Evolutionary conservation across 53 echinoderm and acorn worm genomes (phyloP).

Genomic region (Mesocentrotus franciscanus): DNA sequence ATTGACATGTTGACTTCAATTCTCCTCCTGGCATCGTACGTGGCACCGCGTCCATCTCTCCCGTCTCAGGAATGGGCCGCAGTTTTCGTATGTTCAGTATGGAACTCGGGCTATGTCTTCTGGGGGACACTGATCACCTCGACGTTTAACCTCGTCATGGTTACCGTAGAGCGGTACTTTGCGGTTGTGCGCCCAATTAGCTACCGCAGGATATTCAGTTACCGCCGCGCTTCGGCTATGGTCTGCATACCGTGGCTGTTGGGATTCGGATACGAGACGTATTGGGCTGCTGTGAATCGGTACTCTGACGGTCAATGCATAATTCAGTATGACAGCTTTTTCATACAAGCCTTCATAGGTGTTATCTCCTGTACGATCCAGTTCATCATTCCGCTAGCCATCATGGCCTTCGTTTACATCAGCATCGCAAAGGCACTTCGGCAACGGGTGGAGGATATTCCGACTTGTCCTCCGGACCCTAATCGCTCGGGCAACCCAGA

Average conservation of each 20-base stretch:
- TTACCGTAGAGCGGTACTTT: slow-evolving; percentile 76
- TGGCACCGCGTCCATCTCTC: slow-evolving; percentile 41
- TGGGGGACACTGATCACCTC: slow-evolving; percentile 66
- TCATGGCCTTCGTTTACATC: slow-evolving; percentile 56
- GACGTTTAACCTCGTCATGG: slow-evolving; percentile 70
- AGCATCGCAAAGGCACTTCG: slow-evolving; percentile 57
- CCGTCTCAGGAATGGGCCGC: neutral
- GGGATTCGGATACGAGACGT: slow-evolving; percentile 37
- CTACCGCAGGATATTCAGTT: slow-evolving; percentile 7
- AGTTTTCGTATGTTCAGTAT: neutral
- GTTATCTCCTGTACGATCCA: slow-evolving; percentile 3
- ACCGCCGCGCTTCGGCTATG: slow-evolving; percentile 13
- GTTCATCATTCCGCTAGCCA: slow-evolving; percentile 34
- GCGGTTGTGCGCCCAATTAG: slow-evolving; percentile 45
- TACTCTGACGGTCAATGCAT: slow-evolving; percentile 42
- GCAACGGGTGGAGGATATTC: slow-evolving; percentile 8
- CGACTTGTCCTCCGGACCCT: neutral
- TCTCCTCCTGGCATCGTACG: slow-evolving; percentile 50
- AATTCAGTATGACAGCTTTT: neutral
- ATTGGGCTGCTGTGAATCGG: slow-evolving; percentile 66
- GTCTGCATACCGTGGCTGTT: slow-evolving; percentile 30
- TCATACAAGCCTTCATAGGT: slow-evolving; percentile 3
- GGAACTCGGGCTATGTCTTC: slow-evolving; percentile 24
- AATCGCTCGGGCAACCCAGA: neutral
- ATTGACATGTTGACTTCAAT: slow-evolving; percentile 70